phyloP scores from a whole-genome alignment of 2,797 vertebrate species.

The Malacoraja senta region DNA sequence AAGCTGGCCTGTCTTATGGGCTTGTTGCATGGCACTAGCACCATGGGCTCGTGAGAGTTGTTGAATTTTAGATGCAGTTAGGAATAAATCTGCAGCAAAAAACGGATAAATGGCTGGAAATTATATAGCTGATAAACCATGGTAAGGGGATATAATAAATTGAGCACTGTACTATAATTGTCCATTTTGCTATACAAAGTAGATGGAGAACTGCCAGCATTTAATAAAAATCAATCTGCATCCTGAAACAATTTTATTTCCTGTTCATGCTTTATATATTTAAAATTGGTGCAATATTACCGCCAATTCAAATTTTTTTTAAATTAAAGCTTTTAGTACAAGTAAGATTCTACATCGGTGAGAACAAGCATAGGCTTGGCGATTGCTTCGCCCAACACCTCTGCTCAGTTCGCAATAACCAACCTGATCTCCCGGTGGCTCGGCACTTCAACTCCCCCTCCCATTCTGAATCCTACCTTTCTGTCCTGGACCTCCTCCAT shows the following conservation, averaged over 20 bases:
- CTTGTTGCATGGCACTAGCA: no score
- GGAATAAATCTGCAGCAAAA: neutral
- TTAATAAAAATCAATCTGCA: neutral
- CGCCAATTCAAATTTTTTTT: neutral
- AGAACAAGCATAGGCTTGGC: no score
- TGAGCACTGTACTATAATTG: neutral
- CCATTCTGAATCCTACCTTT: no score
- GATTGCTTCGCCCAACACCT: no score
- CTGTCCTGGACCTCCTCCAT: no score
- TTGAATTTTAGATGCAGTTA: neutral
- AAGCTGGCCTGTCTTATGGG: no score
- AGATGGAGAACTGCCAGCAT: neutral
- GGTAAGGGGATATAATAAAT: neutral
- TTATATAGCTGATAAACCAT: neutral
- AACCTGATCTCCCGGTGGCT: no score
- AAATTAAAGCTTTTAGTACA: neutral
- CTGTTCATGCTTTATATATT: neutral
- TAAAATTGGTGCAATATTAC: neutral
- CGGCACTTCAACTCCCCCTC: no score
- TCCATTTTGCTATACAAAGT: neutral
- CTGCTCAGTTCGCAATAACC: no score
- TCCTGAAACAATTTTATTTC: neutral
- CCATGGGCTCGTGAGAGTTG: neutral
- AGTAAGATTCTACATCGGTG: neutral
- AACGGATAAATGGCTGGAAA: neutral